Percentiles rank a stretch among this genome's conserved stretches.
phyloP scores from a whole-genome alignment of 2,113 vertebrate species.

The Carassius gibelio region DNA sequence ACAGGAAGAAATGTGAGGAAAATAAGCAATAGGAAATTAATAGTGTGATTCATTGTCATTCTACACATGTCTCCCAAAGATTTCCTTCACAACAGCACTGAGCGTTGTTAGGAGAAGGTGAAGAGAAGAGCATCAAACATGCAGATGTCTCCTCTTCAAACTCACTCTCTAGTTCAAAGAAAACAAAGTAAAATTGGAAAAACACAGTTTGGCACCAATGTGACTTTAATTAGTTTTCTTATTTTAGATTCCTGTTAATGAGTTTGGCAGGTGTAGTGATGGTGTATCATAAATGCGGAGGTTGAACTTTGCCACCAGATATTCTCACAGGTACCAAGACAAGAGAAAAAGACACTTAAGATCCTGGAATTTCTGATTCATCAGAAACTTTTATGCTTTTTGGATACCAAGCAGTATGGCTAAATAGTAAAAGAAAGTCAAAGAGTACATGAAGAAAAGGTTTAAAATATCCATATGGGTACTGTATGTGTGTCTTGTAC shows the following conservation, averaged over 20 bases:
- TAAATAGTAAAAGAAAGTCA: neutral
- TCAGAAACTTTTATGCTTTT: neutral
- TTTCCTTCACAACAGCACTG: constrained; percentile 8
- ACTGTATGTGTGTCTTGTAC: no score
- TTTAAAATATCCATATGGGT: neutral
- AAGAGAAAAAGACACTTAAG: constrained; percentile 9
- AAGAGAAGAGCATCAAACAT: constrained; percentile 20
- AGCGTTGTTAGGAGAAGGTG: neutral
- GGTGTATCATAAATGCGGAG: constrained; percentile 8
- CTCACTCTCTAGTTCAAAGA: constrained; percentile 10
- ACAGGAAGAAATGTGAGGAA: constrained; percentile 2
- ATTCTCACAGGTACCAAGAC: neutral
- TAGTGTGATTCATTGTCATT: constrained; percentile 16
- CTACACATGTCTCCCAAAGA: constrained; percentile 19
- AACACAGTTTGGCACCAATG: constrained; percentile 2
- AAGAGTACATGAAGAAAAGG: neutral
- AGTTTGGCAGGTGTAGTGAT: constrained; percentile 43
- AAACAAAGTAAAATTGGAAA: constrained; percentile 7
- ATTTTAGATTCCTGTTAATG: constrained; percentile 57
- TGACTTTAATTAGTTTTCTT: constrained; percentile 49
- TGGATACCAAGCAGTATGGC: neutral
- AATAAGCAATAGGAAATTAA: neutral
- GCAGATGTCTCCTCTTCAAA: constrained; percentile 40
- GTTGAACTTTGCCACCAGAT: constrained; percentile 2
- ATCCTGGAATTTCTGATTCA: neutral